phyloP scores from a whole-genome alignment of 2,797 vertebrate species.

The Masticophis lateralis region DNA sequence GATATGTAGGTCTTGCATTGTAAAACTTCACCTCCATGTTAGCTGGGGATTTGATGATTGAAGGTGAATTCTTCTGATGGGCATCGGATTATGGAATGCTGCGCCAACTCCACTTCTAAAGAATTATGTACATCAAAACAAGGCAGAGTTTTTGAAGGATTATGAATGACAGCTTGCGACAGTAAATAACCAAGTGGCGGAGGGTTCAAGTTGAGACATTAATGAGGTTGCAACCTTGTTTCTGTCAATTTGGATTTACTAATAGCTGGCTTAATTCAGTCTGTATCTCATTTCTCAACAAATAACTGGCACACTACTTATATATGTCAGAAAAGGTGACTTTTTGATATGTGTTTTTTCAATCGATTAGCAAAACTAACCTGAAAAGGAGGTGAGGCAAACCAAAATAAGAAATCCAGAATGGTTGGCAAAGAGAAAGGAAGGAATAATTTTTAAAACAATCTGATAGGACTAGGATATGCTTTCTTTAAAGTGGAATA shows the following conservation, averaged over 20 bases:
- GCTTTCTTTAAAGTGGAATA: not conserved
- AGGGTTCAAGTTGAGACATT: not conserved
- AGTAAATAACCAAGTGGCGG: not conserved
- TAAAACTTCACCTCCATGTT: not conserved
- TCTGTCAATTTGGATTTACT: slow-evolving; percentile 39
- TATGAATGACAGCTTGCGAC: not conserved
- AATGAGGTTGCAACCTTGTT: slow-evolving; percentile 26
- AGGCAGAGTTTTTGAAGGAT: not conserved
- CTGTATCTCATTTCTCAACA: slow-evolving; percentile 25
- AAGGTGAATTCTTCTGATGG: not conserved
- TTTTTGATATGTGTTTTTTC: not conserved
- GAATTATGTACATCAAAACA: not conserved
- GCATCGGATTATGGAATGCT: not conserved
- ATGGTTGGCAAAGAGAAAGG: slow-evolving; percentile 3
- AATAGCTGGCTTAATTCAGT: slow-evolving; percentile 34
- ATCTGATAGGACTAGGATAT: not conserved
- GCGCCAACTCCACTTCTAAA: not conserved
- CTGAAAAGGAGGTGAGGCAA: not conserved
- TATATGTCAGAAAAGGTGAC: not conserved
- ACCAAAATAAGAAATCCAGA: not conserved
- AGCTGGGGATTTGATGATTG: not conserved
- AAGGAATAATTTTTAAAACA: accelerated
- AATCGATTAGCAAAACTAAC: not conserved
- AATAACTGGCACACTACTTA: not conserved
- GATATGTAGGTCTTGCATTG: not conserved